Evolutionary conservation across 2,797 vertebrate genomes (phyloP).

Genomic region (Aplochiton taeniatus): DNA sequence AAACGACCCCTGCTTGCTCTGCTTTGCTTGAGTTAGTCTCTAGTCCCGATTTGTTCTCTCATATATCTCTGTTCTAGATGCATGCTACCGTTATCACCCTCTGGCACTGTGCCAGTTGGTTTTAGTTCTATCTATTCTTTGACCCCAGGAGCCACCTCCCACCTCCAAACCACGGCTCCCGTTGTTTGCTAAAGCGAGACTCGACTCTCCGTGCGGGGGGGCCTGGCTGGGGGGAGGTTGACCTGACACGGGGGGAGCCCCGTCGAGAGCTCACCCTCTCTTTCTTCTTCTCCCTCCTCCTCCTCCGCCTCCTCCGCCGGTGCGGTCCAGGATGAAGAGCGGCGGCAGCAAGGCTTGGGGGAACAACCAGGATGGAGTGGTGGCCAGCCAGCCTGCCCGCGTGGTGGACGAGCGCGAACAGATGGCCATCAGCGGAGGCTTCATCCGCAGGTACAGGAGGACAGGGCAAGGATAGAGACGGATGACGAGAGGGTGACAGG

Average conservation of each 20-base stretch:
- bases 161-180: too few relatives aligned
- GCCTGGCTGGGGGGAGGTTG: conserved; percentile 50
- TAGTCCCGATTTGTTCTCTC: conserved; percentile 13
- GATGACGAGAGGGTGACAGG: too few relatives aligned
- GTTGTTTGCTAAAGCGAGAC: background rate
- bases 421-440: conserved; percentile 93
- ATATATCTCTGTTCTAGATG: conserved; percentile 15
- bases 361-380: conserved; percentile 94
- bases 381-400: conserved; percentile 90
- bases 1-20: conserved; percentile 65
- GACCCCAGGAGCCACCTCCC: too few relatives aligned
- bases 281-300: conserved; percentile 32
- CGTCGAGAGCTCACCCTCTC: conserved; percentile 44
- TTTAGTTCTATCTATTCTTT: too few relatives aligned
- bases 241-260: background rate
- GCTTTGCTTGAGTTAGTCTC: conserved; percentile 75
- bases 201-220: conserved; percentile 15
- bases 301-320: conserved; percentile 35
- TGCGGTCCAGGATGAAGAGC: conserved; percentile 88
- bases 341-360: conserved; percentile 96
- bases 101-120: background rate
- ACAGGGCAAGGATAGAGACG: too few relatives aligned
- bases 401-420: conserved; percentile 91
- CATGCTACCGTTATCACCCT: background rate
- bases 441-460: conserved; percentile 86